Conservation (phyloP, 2,113 vertebrate species). For the Cyanoramphus novaezelandiae region DNA sequence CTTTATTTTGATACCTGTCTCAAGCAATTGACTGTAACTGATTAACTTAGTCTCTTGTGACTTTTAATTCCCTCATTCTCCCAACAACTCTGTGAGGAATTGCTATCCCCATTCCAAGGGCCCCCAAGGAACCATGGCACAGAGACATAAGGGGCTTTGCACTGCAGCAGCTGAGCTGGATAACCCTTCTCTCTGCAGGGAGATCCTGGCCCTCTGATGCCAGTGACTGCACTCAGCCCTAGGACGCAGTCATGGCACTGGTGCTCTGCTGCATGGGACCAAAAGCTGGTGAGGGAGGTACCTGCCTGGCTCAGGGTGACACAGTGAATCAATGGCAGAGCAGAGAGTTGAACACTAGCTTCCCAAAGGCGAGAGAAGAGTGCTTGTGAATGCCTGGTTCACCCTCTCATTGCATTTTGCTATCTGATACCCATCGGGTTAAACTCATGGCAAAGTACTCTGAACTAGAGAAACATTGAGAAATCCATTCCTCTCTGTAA, state of each 20-base stretch:
- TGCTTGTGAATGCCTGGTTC: background rate
- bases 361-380: background rate
- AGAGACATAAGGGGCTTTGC: background rate
- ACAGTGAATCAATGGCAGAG: background rate
- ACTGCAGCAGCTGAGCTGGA: background rate
- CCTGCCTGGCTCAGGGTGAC: background rate
- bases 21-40: background rate
- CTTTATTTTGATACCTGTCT: background rate
- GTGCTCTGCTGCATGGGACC: background rate
- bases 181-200: background rate
- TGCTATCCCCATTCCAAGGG: background rate
- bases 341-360: background rate
- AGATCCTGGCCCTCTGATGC: background rate
- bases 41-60: background rate
- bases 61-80: background rate
- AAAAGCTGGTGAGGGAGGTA: background rate
- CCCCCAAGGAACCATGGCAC: accelerated
- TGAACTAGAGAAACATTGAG: background rate
- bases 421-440: background rate
- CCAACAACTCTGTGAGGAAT: background rate
- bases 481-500: background rate
- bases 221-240: background rate
- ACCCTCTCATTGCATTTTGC: background rate
- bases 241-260: background rate
- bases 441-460: background rate